phyloP scores from a whole-genome alignment of 1,140 invertebrate species.

The Brachionus sp. region DNA sequence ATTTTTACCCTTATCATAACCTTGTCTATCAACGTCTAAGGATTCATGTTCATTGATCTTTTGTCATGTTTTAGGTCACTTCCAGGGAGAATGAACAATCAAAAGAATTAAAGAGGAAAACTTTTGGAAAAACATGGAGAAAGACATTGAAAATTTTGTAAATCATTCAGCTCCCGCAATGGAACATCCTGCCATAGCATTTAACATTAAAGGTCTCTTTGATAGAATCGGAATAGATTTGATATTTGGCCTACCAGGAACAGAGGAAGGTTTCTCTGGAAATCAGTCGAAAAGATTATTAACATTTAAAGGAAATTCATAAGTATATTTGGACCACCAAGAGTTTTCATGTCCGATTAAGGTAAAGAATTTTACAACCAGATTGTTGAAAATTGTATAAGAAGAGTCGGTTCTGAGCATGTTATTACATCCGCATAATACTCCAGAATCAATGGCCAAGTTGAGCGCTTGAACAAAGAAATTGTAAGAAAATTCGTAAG shows the following conservation, averaged over 20 bases:
- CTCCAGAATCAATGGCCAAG: too few relatives aligned
- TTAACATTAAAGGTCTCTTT: neutral
- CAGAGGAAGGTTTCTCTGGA: constrained; percentile 7
- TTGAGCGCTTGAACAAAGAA: too few relatives aligned
- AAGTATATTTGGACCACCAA: too few relatives aligned
- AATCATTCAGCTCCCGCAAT: neutral
- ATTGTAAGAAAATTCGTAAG: neutral
- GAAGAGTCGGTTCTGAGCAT: too few relatives aligned
- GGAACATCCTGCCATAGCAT: neutral
- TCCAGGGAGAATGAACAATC: neutral
- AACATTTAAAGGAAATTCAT: neutral
- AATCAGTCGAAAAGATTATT: neutral
- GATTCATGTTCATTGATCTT: too few relatives aligned
- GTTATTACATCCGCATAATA: too few relatives aligned
- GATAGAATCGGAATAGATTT: constrained; percentile 16
- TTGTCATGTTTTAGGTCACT: neutral
- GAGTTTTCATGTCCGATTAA: too few relatives aligned
- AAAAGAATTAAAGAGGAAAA: constrained; percentile 3
- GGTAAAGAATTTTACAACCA: too few relatives aligned
- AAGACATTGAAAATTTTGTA: neutral
- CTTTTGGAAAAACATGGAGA: neutral
- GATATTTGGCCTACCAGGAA: constrained; percentile 4
- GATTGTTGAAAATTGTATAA: too few relatives aligned
- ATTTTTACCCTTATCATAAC: too few relatives aligned
- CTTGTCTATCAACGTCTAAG: too few relatives aligned